A percentile compares a stretch with the other conserved stretches of the same genome.
Evolutionary conservation across 2,797 vertebrate species (phyloP).

Genomic region (Coracias cyanogaster): DNA sequence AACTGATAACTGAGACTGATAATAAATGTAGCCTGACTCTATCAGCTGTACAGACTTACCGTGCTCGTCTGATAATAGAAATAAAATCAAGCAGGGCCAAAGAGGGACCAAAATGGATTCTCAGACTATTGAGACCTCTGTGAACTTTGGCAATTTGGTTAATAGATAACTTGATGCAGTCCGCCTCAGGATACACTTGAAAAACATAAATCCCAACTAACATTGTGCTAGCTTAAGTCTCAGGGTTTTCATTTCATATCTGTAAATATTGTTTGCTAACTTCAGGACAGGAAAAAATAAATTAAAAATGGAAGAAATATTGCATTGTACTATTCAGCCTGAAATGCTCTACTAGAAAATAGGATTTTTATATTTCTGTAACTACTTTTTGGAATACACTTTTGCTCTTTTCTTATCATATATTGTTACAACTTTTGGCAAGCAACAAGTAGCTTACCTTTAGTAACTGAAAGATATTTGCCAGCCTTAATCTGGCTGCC

Average conservation of each 20-base stretch:
- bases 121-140: background rate
- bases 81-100: conserved; percentile 55
- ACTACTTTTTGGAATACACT: background rate
- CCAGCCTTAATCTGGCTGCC: background rate
- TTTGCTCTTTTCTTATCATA: background rate
- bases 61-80: conserved; percentile 55
- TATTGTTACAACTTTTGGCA: background rate
- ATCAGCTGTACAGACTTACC: conserved; percentile 42
- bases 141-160: background rate
- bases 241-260: background rate
- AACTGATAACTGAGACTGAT: conserved; percentile 65
- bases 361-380: background rate
- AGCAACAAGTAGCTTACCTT: background rate
- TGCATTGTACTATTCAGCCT: background rate
- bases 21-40: conserved; percentile 66
- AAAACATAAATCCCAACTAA: background rate
- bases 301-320: background rate
- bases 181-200: background rate
- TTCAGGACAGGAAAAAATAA: background rate
- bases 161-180: conserved; percentile 24
- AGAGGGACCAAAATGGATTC: conserved; percentile 16
- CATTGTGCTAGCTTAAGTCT: background rate
- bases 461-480: conserved; percentile 5
- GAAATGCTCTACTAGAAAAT: background rate
- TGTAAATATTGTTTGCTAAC: background rate